A percentile compares a stretch with the other conserved stretches of the same genome.
phyloP scores from a whole-genome alignment of 2,888 invertebrate species.

The Patella ulyssiponensis region DNA sequence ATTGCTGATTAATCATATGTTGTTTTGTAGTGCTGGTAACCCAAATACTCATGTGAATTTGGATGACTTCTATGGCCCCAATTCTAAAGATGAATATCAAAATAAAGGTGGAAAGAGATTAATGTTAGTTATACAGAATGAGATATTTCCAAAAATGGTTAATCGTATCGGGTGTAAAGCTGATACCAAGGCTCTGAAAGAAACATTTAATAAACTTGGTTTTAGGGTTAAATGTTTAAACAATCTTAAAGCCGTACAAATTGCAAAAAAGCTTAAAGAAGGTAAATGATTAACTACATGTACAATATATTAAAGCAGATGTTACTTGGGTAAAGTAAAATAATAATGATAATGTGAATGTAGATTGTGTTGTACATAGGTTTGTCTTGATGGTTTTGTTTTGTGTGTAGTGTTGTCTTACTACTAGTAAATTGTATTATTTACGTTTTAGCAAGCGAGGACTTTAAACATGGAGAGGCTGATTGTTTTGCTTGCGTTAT shows the following conservation, averaged over 20 bases:
- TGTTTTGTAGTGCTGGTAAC: neutral
- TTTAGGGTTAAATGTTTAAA: conserved; percentile 36
- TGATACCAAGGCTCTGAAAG: conserved; percentile 29
- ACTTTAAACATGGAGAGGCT: conserved; percentile 82
- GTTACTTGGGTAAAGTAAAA: too few species aligned
- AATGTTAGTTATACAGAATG: conserved; percentile 37
- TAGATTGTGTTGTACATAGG: too few species aligned
- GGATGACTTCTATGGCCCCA: neutral
- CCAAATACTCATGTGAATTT: neutral
- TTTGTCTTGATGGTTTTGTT: too few species aligned
- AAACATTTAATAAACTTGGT: conserved; percentile 29
- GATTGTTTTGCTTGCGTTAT: conserved; percentile 89
- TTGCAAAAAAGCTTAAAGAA: too few species aligned
- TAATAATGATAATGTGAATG: too few species aligned
- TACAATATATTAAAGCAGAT: too few species aligned
- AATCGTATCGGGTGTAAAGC: conserved; percentile 29
- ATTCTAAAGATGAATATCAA: neutral
- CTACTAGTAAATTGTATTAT: neutral
- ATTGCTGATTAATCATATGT: too few species aligned
- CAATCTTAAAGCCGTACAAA: conserved; percentile 15
- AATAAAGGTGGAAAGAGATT: neutral
- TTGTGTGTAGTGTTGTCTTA: too few species aligned
- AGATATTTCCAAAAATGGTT: conserved; percentile 26
- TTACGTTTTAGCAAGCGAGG: neutral
- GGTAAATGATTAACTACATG: too few species aligned